Conservation (phyloP, 1,140 invertebrate genomes). For the Neodiprion virginianus region DNA sequence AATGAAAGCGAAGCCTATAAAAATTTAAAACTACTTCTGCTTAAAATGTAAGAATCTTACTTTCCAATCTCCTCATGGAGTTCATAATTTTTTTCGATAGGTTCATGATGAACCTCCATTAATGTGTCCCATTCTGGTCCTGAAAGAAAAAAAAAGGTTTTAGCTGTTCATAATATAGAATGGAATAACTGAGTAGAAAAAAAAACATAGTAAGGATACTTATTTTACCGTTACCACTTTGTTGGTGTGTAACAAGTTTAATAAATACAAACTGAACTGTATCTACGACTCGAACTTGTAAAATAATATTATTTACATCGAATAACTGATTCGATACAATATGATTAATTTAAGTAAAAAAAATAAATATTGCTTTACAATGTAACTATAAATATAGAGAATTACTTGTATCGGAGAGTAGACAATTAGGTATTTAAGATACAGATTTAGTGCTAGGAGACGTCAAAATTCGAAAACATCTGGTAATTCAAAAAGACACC, state of each 20-base stretch:
- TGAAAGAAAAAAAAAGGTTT: constrained; percentile 24
- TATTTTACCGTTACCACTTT: too few relatives aligned
- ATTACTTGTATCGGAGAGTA: background rate
- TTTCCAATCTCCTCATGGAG: constrained; percentile 69
- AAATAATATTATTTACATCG: constrained; percentile 13
- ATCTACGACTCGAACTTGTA: background rate
- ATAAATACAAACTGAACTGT: background rate
- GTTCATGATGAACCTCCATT: constrained; percentile 66
- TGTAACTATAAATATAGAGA: background rate
- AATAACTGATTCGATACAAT: background rate
- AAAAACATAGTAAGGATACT: constrained; percentile 10
- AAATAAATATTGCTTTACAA: constrained; percentile 12
- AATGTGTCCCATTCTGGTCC: constrained; percentile 56
- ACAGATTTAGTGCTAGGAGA: background rate
- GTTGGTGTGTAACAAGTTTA: constrained; percentile 16
- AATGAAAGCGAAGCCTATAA: too few relatives aligned
- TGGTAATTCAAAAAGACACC: constrained; percentile 37
- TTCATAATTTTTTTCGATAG: constrained; percentile 67
- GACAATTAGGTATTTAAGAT: background rate
- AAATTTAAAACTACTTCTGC: too few relatives aligned
- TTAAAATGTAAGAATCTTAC: constrained; percentile 50
- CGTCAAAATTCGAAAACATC: constrained; percentile 41
- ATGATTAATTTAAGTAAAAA: constrained; percentile 9
- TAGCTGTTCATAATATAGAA: constrained; percentile 11
- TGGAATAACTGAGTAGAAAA: constrained; percentile 12